phyloP scores from a whole-genome alignment of 2,113 vertebrate species.

The Drymodes brunneopygia region DNA sequence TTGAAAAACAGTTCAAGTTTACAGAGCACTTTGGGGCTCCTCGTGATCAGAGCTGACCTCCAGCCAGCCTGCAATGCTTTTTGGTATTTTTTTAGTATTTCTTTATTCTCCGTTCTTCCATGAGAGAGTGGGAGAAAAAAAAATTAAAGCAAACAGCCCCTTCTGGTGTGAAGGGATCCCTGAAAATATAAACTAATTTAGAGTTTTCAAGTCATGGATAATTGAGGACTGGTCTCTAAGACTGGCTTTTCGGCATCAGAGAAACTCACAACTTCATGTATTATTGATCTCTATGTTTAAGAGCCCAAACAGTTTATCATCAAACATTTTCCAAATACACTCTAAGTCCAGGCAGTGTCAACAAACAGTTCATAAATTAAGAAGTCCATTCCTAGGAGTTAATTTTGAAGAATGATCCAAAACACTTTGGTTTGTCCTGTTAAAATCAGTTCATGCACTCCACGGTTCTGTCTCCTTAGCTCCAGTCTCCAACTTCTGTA shows the following conservation, averaged over 20 bases:
- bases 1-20: not conserved
- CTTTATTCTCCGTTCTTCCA: not conserved
- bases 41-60: not conserved
- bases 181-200: not conserved
- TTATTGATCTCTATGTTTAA: not conserved
- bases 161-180: not conserved
- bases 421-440: not conserved
- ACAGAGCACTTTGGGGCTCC: not conserved
- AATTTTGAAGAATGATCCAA: not conserved
- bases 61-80: not conserved
- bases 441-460: not conserved
- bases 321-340: not conserved
- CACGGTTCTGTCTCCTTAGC: not conserved
- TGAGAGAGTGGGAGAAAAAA: accelerated
- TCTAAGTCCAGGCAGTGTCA: not conserved
- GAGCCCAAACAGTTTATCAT: not conserved
- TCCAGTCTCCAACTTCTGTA: not conserved
- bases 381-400: not conserved
- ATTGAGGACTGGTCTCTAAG: not conserved
- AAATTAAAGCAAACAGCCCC: not conserved
- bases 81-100: not conserved
- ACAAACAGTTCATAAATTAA: not conserved
- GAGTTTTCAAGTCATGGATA: not conserved
- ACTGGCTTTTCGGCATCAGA: not conserved
- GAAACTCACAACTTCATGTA: not conserved